Percentiles rank a stretch among this genome's conserved stretches.
Conservation (phyloP, 2,888 invertebrate genomes). For the Auanema sp. region DNA sequence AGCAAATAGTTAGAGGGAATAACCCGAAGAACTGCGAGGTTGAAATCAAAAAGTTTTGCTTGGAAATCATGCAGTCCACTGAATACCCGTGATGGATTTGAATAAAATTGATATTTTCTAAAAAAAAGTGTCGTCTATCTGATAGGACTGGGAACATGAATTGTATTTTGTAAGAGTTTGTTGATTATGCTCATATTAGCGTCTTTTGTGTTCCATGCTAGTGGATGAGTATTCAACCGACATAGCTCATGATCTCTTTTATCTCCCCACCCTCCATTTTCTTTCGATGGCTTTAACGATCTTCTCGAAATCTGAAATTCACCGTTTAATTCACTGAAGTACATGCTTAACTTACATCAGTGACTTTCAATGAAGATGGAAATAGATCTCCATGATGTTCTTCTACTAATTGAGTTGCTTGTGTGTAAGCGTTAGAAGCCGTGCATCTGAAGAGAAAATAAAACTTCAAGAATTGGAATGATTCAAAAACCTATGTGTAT, state of each 20-base stretch:
- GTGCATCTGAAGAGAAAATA: conserved; percentile 28
- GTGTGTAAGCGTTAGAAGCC: conserved; percentile 31
- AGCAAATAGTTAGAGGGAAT: no score
- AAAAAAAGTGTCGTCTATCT: no score
- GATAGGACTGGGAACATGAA: no score
- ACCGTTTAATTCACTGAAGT: not conserved
- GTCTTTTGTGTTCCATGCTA: not conserved
- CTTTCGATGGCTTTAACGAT: conserved; percentile 63
- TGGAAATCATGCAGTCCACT: no score
- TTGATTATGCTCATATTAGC: no score
- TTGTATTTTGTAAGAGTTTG: no score
- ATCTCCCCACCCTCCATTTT: conserved; percentile 97
- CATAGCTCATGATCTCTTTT: conserved; percentile 82
- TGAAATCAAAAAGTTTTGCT: no score
- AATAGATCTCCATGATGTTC: conserved; percentile 67
- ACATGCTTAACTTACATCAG: conserved; percentile 26
- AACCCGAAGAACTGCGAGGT: no score
- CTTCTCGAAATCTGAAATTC: conserved; percentile 47
- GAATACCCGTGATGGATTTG: no score
- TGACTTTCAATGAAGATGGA: conserved; percentile 64
- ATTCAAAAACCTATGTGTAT: conserved; percentile 49
- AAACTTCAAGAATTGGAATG: conserved; percentile 13
- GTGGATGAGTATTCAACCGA: conserved; percentile 46
- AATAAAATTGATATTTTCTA: no score
- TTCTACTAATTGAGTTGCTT: conserved; percentile 59